Conservation (phyloP, 1,140 invertebrate species). For the Achatina immaculata region DNA sequence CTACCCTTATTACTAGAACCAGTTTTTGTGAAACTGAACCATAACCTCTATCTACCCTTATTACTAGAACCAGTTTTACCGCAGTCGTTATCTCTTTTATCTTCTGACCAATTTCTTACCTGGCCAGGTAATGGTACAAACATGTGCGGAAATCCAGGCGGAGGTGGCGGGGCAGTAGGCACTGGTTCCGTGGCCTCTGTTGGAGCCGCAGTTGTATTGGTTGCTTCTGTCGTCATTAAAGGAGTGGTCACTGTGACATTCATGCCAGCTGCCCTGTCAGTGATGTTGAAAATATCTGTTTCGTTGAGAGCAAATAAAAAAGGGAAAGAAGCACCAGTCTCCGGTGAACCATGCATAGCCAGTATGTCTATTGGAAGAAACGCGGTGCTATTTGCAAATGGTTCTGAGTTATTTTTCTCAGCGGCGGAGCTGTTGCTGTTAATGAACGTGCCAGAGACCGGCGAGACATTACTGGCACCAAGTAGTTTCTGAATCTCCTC, state of each 20-base stretch:
- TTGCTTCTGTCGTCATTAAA: neutral
- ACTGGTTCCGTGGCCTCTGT: neutral
- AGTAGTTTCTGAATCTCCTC: neutral
- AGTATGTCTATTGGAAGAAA: neutral
- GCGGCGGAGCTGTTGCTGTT: neutral
- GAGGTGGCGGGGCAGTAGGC: neutral
- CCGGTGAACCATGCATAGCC: neutral
- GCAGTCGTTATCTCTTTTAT: no score
- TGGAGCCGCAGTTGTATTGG: neutral
- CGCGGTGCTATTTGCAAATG: neutral
- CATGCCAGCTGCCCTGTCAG: neutral
- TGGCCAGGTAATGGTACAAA: neutral
- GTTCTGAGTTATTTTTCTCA: neutral
- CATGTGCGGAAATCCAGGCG: neutral
- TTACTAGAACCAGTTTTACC: no score
- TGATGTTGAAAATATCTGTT: neutral
- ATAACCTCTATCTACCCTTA: no score
- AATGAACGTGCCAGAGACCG: neutral
- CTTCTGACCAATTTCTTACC: no score
- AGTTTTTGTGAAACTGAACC: no score
- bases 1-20: no score
- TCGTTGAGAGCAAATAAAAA: neutral
- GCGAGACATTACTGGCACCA: neutral
- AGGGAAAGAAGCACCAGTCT: neutral
- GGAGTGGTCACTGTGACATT: neutral